Evolutionary conservation across 2,888 invertebrate species (phyloP).

Genomic region (Lamellibrachia satsuma): DNA sequence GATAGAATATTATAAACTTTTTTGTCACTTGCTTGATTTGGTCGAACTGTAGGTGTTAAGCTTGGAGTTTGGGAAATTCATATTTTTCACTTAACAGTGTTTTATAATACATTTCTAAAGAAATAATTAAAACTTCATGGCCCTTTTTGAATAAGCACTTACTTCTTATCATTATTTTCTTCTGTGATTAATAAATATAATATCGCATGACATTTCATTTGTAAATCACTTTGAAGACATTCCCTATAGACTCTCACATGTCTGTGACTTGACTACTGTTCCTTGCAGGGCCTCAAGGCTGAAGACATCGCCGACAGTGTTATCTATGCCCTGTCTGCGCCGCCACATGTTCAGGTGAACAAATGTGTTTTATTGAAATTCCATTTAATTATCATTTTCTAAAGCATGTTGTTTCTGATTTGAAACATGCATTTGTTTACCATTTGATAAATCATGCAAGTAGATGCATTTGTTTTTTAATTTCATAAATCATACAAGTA

Average conservation of each 20-base stretch:
- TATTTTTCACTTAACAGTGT: too few species aligned
- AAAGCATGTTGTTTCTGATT: too few species aligned
- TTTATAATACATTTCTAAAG: background rate
- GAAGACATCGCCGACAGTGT: conserved; percentile 51
- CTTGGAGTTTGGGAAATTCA: too few species aligned
- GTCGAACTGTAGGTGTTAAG: too few species aligned
- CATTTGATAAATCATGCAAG: too few species aligned
- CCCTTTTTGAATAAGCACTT: background rate
- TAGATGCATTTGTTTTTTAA: too few species aligned
- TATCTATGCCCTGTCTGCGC: conserved; percentile 49
- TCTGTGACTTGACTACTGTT: background rate
- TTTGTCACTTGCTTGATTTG: too few species aligned
- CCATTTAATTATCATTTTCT: too few species aligned
- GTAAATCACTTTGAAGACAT: background rate
- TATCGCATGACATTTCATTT: background rate
- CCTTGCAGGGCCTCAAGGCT: conserved; percentile 47
- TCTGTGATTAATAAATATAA: background rate
- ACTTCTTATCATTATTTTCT: background rate
- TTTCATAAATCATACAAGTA: too few species aligned
- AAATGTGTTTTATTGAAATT: background rate
- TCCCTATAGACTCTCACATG: background rate
- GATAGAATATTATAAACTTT: too few species aligned
- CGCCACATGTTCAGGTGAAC: conserved; percentile 50
- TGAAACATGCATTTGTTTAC: too few species aligned
- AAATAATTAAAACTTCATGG: background rate